Evolutionary conservation across 2,888 invertebrate species (phyloP), one percentile per base, ranked within the genome.

Genomic region (Dryobotodes eremita): DNA sequence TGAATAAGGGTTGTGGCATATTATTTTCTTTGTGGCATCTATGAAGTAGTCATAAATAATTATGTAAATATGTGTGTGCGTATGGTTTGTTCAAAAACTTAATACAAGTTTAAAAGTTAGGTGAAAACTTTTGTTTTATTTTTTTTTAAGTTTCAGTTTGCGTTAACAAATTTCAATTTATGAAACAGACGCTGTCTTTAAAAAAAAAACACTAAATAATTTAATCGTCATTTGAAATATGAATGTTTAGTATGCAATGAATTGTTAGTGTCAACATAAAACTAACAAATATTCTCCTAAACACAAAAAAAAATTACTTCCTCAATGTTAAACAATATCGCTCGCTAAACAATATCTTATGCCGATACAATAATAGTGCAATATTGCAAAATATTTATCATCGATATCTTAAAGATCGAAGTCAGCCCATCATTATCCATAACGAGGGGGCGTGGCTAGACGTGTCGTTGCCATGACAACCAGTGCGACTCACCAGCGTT

Each of bases 391-490:
- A 75, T 23, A 71, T 59, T 71, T 70, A 55, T 26, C 53, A 78
- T 75, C 79, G 77, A 79, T 78, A 84, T 48, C 50, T 31, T 66
- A 69, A 70, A 65, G 61, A 87, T 90, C 89, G 89, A 88, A 50
- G 79, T 87, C 85, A 85, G 84, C 87, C 72, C 90, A 87, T 88
- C 91, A 86, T 91, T 91, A 86, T 53, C 55, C 26, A 69, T 90
- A 91, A 91, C 89, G 88, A 91, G 88, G 88, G 88, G 87, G 80
- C 72, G 80, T 73, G 80, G 73, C 73, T 68, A 79, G 84, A 90
- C 92, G 92, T 92, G 92, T 88, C 90, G 92, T 92, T 80, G 88
- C 81, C 89, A 90, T 90, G 89, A 79, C 89, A 84, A 91, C 91
- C 62, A 61, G 59, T 66, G 66, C 82, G 82, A 81, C 81, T 79